Evolutionary conservation across 1,140 invertebrate genomes (phyloP).

Genomic region (Zaprionus kolodkinae): DNA sequence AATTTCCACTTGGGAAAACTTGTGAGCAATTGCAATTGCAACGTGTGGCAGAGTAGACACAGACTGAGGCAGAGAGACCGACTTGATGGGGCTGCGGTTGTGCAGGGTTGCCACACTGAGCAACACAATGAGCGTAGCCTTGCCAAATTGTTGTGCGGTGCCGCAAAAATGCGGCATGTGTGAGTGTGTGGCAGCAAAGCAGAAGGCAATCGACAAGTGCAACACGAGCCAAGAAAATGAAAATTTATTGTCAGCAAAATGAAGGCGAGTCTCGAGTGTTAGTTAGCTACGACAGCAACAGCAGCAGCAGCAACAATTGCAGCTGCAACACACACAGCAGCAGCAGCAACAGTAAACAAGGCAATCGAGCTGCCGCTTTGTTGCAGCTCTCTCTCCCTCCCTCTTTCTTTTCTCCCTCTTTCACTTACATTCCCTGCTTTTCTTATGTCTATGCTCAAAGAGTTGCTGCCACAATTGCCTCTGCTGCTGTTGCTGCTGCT

Average conservation of each 20-base stretch:
- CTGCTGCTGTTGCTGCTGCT: constrained; percentile 34
- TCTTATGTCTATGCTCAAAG: constrained; percentile 48
- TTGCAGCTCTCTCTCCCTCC: constrained; percentile 20
- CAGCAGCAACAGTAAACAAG: constrained; percentile 29
- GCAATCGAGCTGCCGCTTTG: constrained; percentile 49
- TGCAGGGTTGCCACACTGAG: constrained; percentile 43
- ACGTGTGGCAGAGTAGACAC: constrained; percentile 34
- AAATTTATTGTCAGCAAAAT: constrained; percentile 83
- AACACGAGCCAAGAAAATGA: constrained; percentile 77
- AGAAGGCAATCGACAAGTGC: constrained; percentile 69
- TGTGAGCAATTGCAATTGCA: constrained; percentile 81
- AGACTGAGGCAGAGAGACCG: too few relatives aligned
- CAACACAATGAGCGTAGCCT: constrained; percentile 79
- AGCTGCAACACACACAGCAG: background rate
- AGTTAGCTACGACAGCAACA: constrained; percentile 21
- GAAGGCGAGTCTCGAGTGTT: constrained; percentile 68
- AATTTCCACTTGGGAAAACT: constrained; percentile 82
- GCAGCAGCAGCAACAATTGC: constrained; percentile 14
- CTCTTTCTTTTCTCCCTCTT: background rate
- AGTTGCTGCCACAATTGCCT: constrained; percentile 55
- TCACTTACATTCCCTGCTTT: constrained; percentile 28
- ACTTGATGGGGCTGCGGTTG: constrained; percentile 23
- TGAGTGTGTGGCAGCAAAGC: constrained; percentile 1
- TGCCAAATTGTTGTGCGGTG: constrained; percentile 81
- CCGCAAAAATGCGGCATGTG: constrained; percentile 74